These are phyloP conservation scores for Villa cingulata DNA, from an alignment of 2,888 invertebrate species.

Conservation along the genomic window DNA sequence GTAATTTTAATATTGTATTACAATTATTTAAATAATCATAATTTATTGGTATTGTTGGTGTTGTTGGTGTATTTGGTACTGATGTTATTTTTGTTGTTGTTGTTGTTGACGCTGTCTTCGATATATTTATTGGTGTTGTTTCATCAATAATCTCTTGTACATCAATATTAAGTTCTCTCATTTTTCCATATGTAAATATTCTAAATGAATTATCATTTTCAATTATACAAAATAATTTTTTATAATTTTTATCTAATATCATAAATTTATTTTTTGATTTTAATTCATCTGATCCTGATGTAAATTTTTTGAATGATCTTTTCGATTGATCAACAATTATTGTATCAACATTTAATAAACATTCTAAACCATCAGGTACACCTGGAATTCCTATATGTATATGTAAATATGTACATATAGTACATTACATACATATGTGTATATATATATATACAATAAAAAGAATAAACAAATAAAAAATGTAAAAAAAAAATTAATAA, in stretches of 20 bases:
- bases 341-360: neutral
- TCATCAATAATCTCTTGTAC: neutral
- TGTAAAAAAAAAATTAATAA: neutral
- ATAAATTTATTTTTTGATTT: neutral
- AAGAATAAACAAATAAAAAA: neutral
- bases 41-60: no score
- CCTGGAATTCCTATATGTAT: neutral
- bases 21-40: no score
- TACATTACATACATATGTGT: no score
- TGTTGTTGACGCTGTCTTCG: no score
- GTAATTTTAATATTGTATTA: neutral
- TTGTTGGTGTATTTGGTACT: no score
- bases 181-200: neutral
- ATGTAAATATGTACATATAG: neutral
- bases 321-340: neutral
- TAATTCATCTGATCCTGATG: neutral
- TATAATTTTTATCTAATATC: neutral
- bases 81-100: no score
- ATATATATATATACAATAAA: no score
- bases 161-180: neutral
- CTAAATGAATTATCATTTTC: neutral
- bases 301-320: neutral
- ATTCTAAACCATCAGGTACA: neutral
- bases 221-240: neutral
- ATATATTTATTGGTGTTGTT: no score